Conservation (phyloP, 2,113 vertebrate species). For the Notarius quadriscutis region DNA sequence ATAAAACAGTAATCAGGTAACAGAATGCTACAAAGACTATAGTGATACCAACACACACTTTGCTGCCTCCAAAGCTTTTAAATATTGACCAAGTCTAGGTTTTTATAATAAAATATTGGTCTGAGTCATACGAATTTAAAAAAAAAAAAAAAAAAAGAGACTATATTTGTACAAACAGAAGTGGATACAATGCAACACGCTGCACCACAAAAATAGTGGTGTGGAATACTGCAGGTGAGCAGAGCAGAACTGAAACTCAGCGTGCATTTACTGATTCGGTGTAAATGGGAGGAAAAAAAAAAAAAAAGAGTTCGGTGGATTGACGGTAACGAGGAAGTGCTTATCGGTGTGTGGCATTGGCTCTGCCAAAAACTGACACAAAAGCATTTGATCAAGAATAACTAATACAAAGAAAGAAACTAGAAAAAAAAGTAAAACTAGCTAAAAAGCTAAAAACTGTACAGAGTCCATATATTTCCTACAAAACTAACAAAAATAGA, state of each 20-base stretch:
- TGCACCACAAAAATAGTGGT: background rate
- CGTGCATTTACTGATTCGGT: background rate
- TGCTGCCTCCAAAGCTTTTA: background rate
- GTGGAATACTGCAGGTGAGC: background rate
- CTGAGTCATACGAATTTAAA: background rate
- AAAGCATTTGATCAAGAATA: background rate
- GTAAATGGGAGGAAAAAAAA: too few relatives aligned
- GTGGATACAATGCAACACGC: background rate
- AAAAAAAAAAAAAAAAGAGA: background rate
- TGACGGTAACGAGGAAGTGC: background rate
- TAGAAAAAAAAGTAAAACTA: background rate
- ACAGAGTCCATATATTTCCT: slow-evolving; percentile 30
- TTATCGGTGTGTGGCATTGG: background rate
- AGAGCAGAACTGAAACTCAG: background rate
- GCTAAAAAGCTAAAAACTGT: slow-evolving; percentile 23
- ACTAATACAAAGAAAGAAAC: background rate
- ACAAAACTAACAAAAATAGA: slow-evolving; percentile 40
- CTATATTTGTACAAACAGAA: background rate
- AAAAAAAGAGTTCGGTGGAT: background rate
- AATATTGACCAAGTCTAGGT: background rate
- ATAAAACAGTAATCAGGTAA: background rate
- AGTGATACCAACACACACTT: background rate
- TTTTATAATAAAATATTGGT: background rate
- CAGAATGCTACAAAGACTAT: background rate
- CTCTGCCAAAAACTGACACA: slow-evolving; percentile 4